Conservation (phyloP, 1,140 invertebrate species). For the Drosophila suzukii region DNA sequence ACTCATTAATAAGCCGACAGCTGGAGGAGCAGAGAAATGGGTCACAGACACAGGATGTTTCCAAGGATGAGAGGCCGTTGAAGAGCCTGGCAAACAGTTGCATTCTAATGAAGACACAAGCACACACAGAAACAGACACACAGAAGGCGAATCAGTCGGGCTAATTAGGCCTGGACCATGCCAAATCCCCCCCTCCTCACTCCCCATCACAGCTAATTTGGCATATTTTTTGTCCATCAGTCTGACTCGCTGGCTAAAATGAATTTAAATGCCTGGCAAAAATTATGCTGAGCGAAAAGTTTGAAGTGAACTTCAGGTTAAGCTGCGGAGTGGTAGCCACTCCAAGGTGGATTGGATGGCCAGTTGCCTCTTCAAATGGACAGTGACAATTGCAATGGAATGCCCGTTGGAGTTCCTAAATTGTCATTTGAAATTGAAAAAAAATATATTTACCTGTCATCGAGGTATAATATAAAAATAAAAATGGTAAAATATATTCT, state of each 20-base stretch:
- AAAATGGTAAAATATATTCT: too few relatives aligned
- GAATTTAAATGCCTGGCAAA: constrained; percentile 47
- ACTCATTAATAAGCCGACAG: constrained; percentile 75
- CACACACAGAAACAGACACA: background rate
- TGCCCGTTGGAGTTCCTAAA: background rate
- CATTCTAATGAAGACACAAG: constrained; percentile 69
- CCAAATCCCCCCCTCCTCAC: too few relatives aligned
- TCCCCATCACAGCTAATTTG: constrained; percentile 23
- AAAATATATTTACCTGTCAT: too few relatives aligned
- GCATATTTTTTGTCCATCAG: constrained; percentile 28
- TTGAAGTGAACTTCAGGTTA: constrained; percentile 37
- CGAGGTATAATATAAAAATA: too few relatives aligned
- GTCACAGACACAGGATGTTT: constrained; percentile 38
- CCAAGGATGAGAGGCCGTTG: constrained; percentile 13
- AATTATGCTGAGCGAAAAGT: constrained; percentile 30
- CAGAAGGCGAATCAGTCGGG: constrained; percentile 21
- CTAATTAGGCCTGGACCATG: constrained; percentile 54
- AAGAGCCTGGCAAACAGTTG: constrained; percentile 66
- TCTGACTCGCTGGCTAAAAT: constrained; percentile 37
- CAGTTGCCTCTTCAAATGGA: background rate
- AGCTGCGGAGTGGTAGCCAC: constrained; percentile 14
- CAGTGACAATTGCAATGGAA: background rate
- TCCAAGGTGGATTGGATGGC: background rate
- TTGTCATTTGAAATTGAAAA: too few relatives aligned
- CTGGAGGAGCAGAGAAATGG: constrained; percentile 50